These are phyloP conservation scores for Alloscopus bannaensis DNA, from an alignment of 2,888 invertebrate species.

Conservation along the genomic window DNA sequence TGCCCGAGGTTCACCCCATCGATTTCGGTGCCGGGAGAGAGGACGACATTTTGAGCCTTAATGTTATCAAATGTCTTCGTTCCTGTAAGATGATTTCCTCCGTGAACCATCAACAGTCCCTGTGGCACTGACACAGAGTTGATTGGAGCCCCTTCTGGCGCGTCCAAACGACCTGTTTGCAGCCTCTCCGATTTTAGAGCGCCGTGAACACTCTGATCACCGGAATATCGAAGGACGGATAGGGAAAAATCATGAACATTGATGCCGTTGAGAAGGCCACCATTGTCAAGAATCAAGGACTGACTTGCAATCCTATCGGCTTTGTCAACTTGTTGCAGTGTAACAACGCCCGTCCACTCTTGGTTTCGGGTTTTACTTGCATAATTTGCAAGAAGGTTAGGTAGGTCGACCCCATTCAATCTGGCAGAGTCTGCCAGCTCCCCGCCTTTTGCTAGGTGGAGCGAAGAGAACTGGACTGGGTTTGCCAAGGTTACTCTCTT, in stretches of 20 bases:
- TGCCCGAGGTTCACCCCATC: slow-evolving; percentile 60
- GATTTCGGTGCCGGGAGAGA: slow-evolving; percentile 31
- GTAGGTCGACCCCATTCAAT: slow-evolving; percentile 59
- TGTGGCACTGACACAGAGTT: slow-evolving; percentile 38
- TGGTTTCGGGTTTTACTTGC: slow-evolving; percentile 62
- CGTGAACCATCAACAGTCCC: slow-evolving; percentile 57
- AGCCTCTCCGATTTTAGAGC: background rate
- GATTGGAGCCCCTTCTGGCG: background rate
- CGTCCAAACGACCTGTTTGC: background rate
- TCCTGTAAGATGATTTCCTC: slow-evolving; percentile 39
- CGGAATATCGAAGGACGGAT: slow-evolving; percentile 52
- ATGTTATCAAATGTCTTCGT: slow-evolving; percentile 43
- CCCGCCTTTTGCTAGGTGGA: slow-evolving; percentile 38
- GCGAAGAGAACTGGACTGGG: slow-evolving; percentile 43
- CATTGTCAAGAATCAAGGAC: slow-evolving; percentile 24
- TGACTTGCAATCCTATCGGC: slow-evolving; percentile 21
- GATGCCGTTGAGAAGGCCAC: slow-evolving; percentile 57
- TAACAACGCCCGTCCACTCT: slow-evolving; percentile 57
- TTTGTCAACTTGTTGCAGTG: slow-evolving; percentile 20
- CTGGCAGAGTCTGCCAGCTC: background rate
- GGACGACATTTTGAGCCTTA: background rate
- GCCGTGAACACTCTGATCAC: slow-evolving; percentile 31
- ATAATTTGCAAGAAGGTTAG: slow-evolving; percentile 43
- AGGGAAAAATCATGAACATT: slow-evolving; percentile 43
- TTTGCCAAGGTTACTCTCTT: slow-evolving; percentile 34